These are phyloP conservation scores for Babyrousa celebensis DNA, from an alignment of 2,797 vertebrate genomes.

Conservation along the genomic window DNA sequence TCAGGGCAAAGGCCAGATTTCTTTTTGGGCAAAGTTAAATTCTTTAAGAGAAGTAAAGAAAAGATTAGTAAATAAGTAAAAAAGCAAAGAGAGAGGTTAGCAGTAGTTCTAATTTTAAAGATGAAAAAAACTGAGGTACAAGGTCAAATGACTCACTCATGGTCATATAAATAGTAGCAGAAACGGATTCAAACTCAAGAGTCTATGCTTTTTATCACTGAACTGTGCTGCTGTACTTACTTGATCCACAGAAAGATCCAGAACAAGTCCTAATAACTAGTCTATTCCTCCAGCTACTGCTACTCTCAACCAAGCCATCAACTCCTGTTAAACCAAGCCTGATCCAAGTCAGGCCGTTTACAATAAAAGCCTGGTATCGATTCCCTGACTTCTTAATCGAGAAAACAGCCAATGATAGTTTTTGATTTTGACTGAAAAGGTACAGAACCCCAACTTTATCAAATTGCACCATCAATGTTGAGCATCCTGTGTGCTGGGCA, in stretches of 20 bases:
- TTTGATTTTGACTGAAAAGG: background rate
- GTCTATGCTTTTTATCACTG: background rate
- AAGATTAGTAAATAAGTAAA: too few species aligned
- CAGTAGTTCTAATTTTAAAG: background rate
- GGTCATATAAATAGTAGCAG: background rate
- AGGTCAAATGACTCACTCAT: background rate
- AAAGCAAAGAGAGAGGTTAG: background rate
- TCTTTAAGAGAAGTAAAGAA: background rate
- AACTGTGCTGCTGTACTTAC: background rate
- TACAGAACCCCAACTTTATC: background rate
- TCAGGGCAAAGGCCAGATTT: background rate
- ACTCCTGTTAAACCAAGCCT: constrained; percentile 9
- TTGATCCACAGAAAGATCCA: background rate
- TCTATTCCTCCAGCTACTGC: background rate
- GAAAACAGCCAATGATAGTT: background rate
- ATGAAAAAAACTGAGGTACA: background rate
- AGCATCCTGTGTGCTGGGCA: accelerated
- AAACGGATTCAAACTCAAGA: background rate
- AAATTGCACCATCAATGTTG: background rate
- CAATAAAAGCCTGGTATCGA: background rate
- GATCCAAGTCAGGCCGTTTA: background rate
- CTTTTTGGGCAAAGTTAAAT: background rate
- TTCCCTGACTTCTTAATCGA: background rate
- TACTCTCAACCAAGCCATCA: background rate
- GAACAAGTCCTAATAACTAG: background rate